Percentiles rank a stretch among this genome's conserved stretches.
These are phyloP conservation scores for Pristionchus pacificus DNA, from an alignment of 1,140 invertebrate species.

Conservation along the genomic window DNA sequence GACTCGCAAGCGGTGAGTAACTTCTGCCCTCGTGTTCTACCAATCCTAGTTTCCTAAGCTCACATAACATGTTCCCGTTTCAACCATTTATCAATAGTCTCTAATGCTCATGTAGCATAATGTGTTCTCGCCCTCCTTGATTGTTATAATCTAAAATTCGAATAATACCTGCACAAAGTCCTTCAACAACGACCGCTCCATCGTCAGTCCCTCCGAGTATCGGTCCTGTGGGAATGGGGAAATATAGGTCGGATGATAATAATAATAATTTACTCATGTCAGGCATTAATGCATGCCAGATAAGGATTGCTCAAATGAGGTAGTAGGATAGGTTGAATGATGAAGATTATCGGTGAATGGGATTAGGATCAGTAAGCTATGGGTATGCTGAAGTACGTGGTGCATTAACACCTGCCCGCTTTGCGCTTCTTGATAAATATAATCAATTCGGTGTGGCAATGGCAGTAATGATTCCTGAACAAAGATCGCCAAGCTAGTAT, in stretches of 20 bases:
- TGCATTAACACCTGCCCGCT: background rate
- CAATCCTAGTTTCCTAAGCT: too few species aligned
- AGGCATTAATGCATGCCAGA: constrained; percentile 9
- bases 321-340: constrained; percentile 28
- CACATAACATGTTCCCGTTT: too few species aligned
- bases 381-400: background rate
- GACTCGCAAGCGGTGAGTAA: too few species aligned
- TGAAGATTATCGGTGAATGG: constrained; percentile 5
- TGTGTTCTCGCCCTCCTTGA: too few species aligned
- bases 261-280: constrained; percentile 15
- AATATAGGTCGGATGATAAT: constrained; percentile 17
- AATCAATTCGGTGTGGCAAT: too few species aligned
- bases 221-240: constrained; percentile 39
- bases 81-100: too few species aligned
- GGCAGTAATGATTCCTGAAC: too few species aligned
- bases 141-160: too few species aligned
- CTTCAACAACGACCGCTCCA: constrained; percentile 43
- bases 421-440: too few species aligned
- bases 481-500: too few species aligned
- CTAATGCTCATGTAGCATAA: too few species aligned
- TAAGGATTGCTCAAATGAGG: constrained; percentile 17
- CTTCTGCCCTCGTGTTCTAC: too few species aligned
- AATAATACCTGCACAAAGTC: constrained; percentile 53
- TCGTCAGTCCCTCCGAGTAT: constrained; percentile 41
- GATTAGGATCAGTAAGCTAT: constrained; percentile 3